Base-by-base conservation (phyloP, 2,888 invertebrate genomes). In the Tuta absoluta region DNA sequence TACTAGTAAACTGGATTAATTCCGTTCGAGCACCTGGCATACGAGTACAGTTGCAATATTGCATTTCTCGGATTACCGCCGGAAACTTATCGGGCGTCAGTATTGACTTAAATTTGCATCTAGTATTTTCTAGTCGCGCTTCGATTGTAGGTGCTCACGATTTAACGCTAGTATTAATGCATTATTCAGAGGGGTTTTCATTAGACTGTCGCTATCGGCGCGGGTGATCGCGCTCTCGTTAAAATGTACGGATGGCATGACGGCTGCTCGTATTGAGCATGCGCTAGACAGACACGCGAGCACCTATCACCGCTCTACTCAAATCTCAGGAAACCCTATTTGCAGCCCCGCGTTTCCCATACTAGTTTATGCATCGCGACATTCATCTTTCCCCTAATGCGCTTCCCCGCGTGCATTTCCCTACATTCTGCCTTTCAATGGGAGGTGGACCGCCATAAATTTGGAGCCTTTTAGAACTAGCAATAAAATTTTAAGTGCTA, bases 161-260 rank as follows among this genome's bases (percentile, higher is more conserved):
- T 90, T 90, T 89, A 91, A 90, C 89, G 89, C 91, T 86, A 78
- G 88, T 89, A 89, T 91, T 87, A 89, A 91, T 91, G 91, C 91
- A 91, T 91, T 91, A 91, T 91, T 91, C 91, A 91, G 82, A 84
- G 82, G 85, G 82, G 89, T 89, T 91, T 91, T 91, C 91, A 91
- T 91, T 91, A 90, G 85, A 78, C 84, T 85, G 85, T 86, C 81
- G 78, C 79, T 89, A 91, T 91, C 91, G 85, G 85, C 77, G 85
- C 80, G 78, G 81, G 75, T 75, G 80, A 91, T 91, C 91, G 85
- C 84, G 85, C 86, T 88, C 91, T 90, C 89, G 89, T 91, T 91
- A 90, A 86, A 89, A 91, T 85, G 86, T 87, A 84, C 87, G 86
- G 87, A 91, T 91, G 88, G 88, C 90, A 91, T 91, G 91, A 91